These are phyloP conservation scores for Pelecanus crispus DNA, from an alignment of 2,113 vertebrate genomes.

Conservation along the genomic window DNA sequence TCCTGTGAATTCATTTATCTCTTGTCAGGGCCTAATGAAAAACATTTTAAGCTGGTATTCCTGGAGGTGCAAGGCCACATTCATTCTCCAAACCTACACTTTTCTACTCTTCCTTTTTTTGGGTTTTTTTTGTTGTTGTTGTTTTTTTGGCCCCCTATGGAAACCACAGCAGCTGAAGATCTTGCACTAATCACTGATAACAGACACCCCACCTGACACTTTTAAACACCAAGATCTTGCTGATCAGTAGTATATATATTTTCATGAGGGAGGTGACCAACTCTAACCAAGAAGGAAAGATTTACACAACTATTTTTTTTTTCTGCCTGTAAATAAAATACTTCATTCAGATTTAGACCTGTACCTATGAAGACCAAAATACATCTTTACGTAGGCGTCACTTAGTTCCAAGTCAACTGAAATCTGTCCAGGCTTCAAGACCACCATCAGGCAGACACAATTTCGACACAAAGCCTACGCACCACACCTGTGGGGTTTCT, in stretches of 20 bases:
- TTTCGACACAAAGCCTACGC: not conserved
- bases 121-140: not conserved
- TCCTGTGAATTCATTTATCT: not conserved
- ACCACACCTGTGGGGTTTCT: not conserved
- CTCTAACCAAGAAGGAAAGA: not conserved
- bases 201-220: not conserved
- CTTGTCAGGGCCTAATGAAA: not conserved
- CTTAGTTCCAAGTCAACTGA: not conserved
- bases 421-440: not conserved
- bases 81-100: not conserved
- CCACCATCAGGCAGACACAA: rapidly evolving
- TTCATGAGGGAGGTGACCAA: not conserved
- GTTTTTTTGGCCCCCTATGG: not conserved
- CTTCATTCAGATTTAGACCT: not conserved
- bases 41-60: not conserved
- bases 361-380: rapidly evolving
- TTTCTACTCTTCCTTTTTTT: not conserved
- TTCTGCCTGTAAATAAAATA: not conserved
- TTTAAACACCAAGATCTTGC: not conserved
- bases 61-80: not conserved
- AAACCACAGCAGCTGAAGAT: not conserved
- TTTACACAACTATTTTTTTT: not conserved
- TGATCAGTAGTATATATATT: rapidly evolving
- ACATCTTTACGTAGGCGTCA: too few species aligned
- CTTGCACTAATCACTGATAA: not conserved